phyloP scores from a whole-genome alignment of 2,113 vertebrate species.

The Laticauda laticaudata region DNA sequence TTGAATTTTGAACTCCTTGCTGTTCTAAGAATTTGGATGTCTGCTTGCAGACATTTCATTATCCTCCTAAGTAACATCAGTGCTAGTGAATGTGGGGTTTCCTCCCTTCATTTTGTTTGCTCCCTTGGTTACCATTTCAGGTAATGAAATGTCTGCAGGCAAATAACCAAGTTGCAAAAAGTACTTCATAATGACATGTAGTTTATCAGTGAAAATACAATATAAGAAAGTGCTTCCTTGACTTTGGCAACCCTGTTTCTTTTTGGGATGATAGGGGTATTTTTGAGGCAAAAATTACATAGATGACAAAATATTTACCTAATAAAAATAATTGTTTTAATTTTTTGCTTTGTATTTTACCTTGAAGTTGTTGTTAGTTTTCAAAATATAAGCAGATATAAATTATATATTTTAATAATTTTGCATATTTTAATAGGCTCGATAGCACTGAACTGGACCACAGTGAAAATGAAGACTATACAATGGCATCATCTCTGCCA shows the following conservation, averaged over 20 bases:
- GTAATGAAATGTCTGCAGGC: not conserved
- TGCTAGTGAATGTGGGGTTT: not conserved
- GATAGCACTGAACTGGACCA: slow-evolving; percentile 93
- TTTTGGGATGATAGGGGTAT: not conserved
- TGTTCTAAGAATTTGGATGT: not conserved
- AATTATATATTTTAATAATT: slow-evolving; percentile 5
- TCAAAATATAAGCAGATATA: not conserved
- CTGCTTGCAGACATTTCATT: not conserved
- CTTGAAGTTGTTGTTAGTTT: not conserved
- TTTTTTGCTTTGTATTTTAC: not conserved
- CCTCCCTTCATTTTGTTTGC: not conserved
- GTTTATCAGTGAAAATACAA: not conserved
- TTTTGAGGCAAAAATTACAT: not conserved
- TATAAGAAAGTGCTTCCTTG: not conserved
- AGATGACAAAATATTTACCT: not conserved
- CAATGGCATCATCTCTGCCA: slow-evolving; percentile 77
- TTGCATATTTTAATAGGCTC: slow-evolving; percentile 70
- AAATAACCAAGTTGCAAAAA: not conserved
- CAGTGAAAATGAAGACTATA: slow-evolving; percentile 95
- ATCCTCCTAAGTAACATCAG: not conserved
- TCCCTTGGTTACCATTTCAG: not conserved
- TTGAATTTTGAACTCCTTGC: not conserved
- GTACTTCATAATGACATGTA: not conserved
- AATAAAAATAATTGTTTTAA: not conserved
- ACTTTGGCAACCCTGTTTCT: not conserved